Evolutionary conservation across 2,888 invertebrate genomes (phyloP), one percentile per base, ranked within the genome.

Genomic region (Drosophila cognata): DNA sequence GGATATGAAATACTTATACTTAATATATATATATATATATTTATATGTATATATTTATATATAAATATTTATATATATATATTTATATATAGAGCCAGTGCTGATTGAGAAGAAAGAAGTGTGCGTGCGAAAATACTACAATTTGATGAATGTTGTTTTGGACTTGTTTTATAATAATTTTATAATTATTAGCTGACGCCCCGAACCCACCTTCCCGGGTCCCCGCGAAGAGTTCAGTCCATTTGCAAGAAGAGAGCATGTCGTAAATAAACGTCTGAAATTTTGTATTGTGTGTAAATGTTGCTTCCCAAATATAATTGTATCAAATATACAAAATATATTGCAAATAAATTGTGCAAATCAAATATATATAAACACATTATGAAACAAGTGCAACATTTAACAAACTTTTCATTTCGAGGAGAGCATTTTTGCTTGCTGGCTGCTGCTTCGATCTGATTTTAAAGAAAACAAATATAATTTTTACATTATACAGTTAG

Each of bases 311-410:
- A 60, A 59, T 60, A 64, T 59, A 59, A 56, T 25, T 50, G 66
- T 61, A 60, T 76, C 66, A 50, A 55, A 55, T 67, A n/a, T 29
- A n/a, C 28, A 43, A 21, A 21, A 35, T 31, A 46, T 36, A 48
- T 13, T 68, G 71, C 61, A 29, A 82, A 71, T 72, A 60, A 84
- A 72, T 31, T 74, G 84, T 84, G 71, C 55, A 78, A 69, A 46
- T 77, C 29, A 25, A 56, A 36, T 38, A 36, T 66, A 28, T 31
- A 46, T 46, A 16, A 8, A 46, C 46, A 68, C 18, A 63, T 36
- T 56, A 21, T 62, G 28, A 52, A 46, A 61, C 38, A 35, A 53
- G 33, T 60, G 51, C 51, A 60, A 75, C 28, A 43, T 21, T 28
- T 21, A 43, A 31, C 10, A 29, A 33, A 21, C 29, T 51, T 31